phyloP scores from a whole-genome alignment of 2,113 vertebrate genomes.

The Nannospalax galili region DNA sequence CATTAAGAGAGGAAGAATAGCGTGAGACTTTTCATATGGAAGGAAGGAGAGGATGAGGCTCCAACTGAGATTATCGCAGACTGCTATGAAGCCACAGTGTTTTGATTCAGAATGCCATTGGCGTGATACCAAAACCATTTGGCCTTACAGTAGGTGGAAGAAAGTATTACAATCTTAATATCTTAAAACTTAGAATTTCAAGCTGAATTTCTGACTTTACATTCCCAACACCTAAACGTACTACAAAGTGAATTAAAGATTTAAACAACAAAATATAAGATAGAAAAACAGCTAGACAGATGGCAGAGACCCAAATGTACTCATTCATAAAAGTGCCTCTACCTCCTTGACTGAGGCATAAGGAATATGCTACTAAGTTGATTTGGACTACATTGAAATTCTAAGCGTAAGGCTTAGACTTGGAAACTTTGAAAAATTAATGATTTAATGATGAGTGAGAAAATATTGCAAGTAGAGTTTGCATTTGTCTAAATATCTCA shows the following conservation, averaged over 20 bases:
- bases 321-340: background rate
- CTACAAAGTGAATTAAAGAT: conserved; percentile 11
- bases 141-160: background rate
- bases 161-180: background rate
- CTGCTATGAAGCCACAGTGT: background rate
- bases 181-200: background rate
- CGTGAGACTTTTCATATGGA: background rate
- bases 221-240: background rate
- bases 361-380: background rate
- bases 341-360: background rate
- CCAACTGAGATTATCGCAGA: background rate
- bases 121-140: background rate
- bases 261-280: conserved; percentile 12
- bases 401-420: background rate
- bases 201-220: background rate
- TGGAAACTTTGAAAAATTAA: conserved; percentile 56
- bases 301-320: background rate
- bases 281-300: background rate
- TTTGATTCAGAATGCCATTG: background rate
- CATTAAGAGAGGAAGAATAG: background rate
- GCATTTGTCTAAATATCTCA: conserved; percentile 50
- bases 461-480: background rate
- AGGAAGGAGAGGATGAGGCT: background rate
- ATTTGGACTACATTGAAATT: background rate
- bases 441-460: conserved; percentile 37